Evolutionary conservation across 2,797 vertebrate genomes (phyloP), one percentile per base, ranked within the genome.

Genomic region (Acipenser ruthenus): DNA sequence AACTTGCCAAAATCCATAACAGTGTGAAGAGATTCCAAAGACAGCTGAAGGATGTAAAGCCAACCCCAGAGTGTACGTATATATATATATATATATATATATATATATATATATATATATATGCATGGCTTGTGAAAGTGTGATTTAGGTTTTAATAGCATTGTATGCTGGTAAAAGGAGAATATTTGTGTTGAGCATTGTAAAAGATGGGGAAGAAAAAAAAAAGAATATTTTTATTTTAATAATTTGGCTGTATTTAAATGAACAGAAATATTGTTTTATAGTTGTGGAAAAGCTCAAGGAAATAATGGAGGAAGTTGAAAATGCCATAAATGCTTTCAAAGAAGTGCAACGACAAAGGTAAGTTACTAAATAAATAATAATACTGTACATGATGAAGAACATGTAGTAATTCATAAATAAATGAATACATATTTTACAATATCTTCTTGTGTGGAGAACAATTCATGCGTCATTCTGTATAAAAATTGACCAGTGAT

Each of bases 261-360:
- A 63, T 69, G 59, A 12, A 50, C 15, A 18, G 0, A 51, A n/a
- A 7, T 9, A 15, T 15, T n/a, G 11, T 70, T 72, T 80, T 81
- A 70, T 71, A 96, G 95, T 93, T 84, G 85, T 97, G 78, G 88
- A 92, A 72, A 92, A 82, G 74, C 84, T 99, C 47, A 86, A 89
- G 81, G 87, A 92, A 82, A 88, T 92, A 72, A 94, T 96, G 93
- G 89, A 89, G 71, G 93, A 95, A 76, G 84, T 88, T 77, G 96
- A 97, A 88, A 89, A 78, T 68, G 87, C 90, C 68, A 90, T 97
- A 69, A 91, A 71, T 69, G 66, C 73, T 68, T 87, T 97, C 69
- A 98, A 96, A 83, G 88, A 93, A 80, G 85, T 94, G 6, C 90
- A 95, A 70, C 83, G 84, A 12, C 80, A 82, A 72, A 84, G 87